These are phyloP conservation scores for Enteromius treurensis DNA, from an alignment of 2,797 vertebrate species.

Conservation along the genomic window DNA sequence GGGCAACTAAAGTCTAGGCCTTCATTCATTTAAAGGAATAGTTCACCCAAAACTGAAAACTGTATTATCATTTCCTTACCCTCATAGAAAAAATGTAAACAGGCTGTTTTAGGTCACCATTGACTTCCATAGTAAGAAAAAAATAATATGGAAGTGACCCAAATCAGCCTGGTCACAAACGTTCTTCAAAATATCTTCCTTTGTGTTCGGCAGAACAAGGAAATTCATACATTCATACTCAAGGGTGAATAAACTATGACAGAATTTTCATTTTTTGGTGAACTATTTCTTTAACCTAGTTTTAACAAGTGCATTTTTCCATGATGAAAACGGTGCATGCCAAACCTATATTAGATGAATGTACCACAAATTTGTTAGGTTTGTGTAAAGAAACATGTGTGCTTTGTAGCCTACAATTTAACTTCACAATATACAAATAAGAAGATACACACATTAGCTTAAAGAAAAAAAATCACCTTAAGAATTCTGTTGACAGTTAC, in stretches of 20 bases:
- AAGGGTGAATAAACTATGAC: too few relatives aligned
- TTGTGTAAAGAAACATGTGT: neutral
- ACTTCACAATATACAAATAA: neutral
- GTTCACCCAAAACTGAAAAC: too few relatives aligned
- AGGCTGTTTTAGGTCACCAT: too few relatives aligned
- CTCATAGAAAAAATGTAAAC: too few relatives aligned
- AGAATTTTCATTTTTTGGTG: too few relatives aligned
- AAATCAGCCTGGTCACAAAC: too few relatives aligned
- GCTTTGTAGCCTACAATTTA: neutral
- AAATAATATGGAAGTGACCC: too few relatives aligned
- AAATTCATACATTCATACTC: too few relatives aligned
- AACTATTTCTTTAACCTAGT: neutral
- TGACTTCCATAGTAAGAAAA: too few relatives aligned
- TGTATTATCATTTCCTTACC: too few relatives aligned
- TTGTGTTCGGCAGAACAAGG: too few relatives aligned
- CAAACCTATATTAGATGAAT: neutral
- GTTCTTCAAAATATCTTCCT: too few relatives aligned
- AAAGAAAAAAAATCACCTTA: conserved; percentile 73
- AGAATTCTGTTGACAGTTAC: conserved; percentile 82
- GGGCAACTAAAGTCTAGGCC: neutral
- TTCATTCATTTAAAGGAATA: neutral
- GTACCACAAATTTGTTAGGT: neutral
- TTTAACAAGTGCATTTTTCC: neutral
- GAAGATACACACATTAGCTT: neutral
- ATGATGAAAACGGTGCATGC: neutral